phyloP scores from a whole-genome alignment of 2,888 invertebrate species.

The Neoitamus cyanurus region DNA sequence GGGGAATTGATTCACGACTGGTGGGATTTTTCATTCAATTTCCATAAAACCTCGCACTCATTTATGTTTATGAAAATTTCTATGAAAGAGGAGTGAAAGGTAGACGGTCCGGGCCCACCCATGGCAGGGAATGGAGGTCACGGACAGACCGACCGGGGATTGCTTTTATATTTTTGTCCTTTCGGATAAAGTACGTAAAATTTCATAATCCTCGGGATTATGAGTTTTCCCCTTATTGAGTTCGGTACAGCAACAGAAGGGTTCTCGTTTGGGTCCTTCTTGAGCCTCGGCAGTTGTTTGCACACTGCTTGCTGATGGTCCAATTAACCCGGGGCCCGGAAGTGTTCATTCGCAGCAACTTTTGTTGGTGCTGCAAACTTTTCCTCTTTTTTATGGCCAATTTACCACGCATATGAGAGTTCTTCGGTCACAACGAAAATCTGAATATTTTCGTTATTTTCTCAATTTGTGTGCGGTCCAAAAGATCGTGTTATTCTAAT shows the following conservation, averaged over 20 bases:
- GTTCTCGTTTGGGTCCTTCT: not conserved
- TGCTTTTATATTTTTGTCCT: not conserved
- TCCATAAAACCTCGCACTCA: not conserved
- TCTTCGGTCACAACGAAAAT: not conserved
- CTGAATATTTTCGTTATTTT: not conserved
- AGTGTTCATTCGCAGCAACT: not conserved
- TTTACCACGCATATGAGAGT: not conserved
- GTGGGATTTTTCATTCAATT: conserved; percentile 1
- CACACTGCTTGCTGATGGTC: conserved; percentile 6
- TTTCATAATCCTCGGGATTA: conserved; percentile 4
- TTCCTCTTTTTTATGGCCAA: not conserved
- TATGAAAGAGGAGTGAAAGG: not conserved
- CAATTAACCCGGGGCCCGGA: conserved; percentile 18
- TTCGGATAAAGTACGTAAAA: conserved; percentile 1
- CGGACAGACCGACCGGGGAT: not conserved
- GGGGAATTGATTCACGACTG: not conserved
- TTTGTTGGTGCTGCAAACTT: conserved; percentile 9
- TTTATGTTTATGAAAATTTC: conserved; percentile 5
- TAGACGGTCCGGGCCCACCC: not conserved
- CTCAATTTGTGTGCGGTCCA: not conserved
- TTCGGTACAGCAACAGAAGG: not conserved
- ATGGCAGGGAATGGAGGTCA: not conserved
- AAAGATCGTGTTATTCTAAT: not conserved
- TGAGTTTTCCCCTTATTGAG: conserved; percentile 6
- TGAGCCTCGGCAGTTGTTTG: not conserved